These are phyloP conservation scores for Andricus quercusramuli DNA, from an alignment of 2,888 invertebrate genomes.

Conservation along the genomic window DNA sequence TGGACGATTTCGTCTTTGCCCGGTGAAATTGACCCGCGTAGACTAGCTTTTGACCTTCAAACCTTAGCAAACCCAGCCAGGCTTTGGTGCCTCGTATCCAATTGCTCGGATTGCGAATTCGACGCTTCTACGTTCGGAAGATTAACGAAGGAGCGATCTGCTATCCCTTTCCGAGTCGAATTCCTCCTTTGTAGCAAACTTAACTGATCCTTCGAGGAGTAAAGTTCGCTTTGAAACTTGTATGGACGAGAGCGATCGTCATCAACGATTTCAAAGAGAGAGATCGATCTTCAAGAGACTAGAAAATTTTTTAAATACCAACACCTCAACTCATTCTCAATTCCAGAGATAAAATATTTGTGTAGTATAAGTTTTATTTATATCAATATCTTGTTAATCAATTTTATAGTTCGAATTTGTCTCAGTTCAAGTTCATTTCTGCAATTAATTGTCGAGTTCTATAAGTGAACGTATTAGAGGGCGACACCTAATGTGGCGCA, in stretches of 20 bases:
- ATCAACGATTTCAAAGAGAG: constrained; percentile 13
- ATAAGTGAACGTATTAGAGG: too few species aligned
- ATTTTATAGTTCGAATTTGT: too few species aligned
- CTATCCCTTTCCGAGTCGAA: constrained; percentile 54
- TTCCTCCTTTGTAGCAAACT: constrained; percentile 59
- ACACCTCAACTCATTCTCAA: too few species aligned
- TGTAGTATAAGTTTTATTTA: too few species aligned
- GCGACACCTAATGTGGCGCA: too few species aligned
- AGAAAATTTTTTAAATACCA: too few species aligned
- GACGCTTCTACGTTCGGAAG: constrained; percentile 67
- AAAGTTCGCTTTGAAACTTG: constrained; percentile 16
- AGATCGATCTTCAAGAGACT: too few species aligned
- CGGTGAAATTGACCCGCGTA: constrained; percentile 64
- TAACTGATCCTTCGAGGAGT: constrained; percentile 10
- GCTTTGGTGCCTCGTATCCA: constrained; percentile 60
- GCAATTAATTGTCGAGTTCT: too few species aligned
- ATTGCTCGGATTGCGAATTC: constrained; percentile 70
- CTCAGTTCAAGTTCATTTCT: too few species aligned
- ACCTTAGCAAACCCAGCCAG: constrained; percentile 54
- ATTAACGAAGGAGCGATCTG: constrained; percentile 66
- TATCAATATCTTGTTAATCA: too few species aligned
- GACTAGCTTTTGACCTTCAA: constrained; percentile 66
- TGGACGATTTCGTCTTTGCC: constrained; percentile 50
- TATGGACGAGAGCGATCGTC: background rate
- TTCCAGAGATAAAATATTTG: too few species aligned